phyloP scores from a whole-genome alignment of 2,888 invertebrate species.

The Neria commutata region DNA sequence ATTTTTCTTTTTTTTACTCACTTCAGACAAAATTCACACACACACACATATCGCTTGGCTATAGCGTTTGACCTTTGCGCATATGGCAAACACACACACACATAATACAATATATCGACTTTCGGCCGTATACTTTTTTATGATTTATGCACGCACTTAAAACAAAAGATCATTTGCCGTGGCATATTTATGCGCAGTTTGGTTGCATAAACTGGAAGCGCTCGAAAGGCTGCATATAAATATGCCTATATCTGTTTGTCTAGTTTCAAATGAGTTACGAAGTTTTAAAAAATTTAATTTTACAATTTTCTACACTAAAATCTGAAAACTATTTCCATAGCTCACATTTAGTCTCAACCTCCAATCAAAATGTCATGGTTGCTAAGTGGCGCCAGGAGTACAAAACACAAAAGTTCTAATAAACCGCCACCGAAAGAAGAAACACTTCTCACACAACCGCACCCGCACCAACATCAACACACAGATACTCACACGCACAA shows the following conservation, averaged over 20 bases:
- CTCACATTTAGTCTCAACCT: neutral
- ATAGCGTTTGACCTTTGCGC: constrained; percentile 1
- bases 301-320: too few relatives aligned
- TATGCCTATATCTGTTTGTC: too few relatives aligned
- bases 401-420: neutral
- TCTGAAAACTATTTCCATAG: neutral
- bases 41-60: too few relatives aligned
- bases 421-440: too few relatives aligned
- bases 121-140: neutral
- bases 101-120: neutral
- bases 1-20: neutral
- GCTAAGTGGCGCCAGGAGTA: constrained; percentile 33
- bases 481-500: constrained; percentile 2
- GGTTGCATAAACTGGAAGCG: too few relatives aligned
- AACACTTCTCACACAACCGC: constrained; percentile 12
- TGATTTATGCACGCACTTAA: neutral
- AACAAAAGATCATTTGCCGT: too few relatives aligned
- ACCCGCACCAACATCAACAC: neutral
- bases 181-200: too few relatives aligned
- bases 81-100: too few relatives aligned
- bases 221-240: too few relatives aligned
- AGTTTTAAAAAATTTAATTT: too few relatives aligned
- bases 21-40: neutral
- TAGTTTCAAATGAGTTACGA: too few relatives aligned
- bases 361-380: constrained; percentile 22